A percentile compares a stretch with the other conserved stretches of the same genome.
phyloP scores from a whole-genome alignment of 2,113 vertebrate genomes.

The Acinonyx jubatus region DNA sequence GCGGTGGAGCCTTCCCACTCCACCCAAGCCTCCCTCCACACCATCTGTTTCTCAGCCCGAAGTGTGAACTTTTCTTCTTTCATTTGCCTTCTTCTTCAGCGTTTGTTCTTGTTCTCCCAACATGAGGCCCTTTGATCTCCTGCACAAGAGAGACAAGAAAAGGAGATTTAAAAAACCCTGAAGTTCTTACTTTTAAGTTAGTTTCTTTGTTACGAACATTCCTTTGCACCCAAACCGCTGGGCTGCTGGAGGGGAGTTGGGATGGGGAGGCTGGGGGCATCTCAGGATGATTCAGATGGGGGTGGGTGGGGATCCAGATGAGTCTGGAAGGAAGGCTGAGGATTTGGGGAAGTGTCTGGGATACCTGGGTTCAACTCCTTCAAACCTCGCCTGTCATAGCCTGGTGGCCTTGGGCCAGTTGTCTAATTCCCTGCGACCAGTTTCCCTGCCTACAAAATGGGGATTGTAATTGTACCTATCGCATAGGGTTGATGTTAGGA shows the following conservation, averaged over 20 bases:
- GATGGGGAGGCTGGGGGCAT: not conserved
- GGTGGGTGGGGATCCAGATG: not conserved
- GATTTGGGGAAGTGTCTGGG: not conserved
- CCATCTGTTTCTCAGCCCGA: slow-evolving; percentile 85
- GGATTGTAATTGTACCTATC: not conserved
- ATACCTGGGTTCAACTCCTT: not conserved
- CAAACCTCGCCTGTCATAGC: not conserved
- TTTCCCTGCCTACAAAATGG: not conserved
- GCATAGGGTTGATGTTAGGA: not conserved
- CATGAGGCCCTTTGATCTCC: slow-evolving; percentile 84
- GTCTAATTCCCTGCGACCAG: not conserved
- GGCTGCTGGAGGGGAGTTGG: not conserved
- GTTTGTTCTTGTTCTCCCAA: slow-evolving; percentile 87
- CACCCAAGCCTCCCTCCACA: slow-evolving; percentile 24
- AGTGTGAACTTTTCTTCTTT: slow-evolving; percentile 82
- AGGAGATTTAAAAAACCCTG: not conserved
- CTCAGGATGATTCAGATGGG: not conserved
- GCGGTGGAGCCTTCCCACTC: not conserved
- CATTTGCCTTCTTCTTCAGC: slow-evolving; percentile 72
- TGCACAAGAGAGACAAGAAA: slow-evolving; percentile 51
- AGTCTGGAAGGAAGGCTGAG: not conserved
- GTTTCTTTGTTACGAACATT: slow-evolving; percentile 63
- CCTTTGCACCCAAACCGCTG: not conserved
- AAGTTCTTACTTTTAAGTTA: slow-evolving; percentile 64
- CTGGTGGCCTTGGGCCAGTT: not conserved